Conservation (phyloP, 2,113 vertebrate species). For the Pholis gunnellus region DNA sequence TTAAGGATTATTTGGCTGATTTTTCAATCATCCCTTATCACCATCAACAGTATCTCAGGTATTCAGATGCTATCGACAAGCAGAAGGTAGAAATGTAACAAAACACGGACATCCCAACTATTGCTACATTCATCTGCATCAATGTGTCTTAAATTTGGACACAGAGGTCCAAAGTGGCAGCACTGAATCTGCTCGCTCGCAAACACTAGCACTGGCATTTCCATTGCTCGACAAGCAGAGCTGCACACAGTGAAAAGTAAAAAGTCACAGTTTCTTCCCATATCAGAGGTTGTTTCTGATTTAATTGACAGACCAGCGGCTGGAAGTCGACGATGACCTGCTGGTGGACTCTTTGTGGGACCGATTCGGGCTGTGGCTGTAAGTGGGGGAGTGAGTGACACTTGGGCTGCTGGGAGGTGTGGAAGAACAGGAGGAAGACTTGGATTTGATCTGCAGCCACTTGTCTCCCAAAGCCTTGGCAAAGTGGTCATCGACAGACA, state of each 20-base stretch:
- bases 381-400: conserved; percentile 76
- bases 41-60: conserved; percentile 53
- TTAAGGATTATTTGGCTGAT: conserved; percentile 70
- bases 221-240: conserved; percentile 45
- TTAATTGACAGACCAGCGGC: conserved; percentile 79
- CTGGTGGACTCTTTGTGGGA: conserved; percentile 69
- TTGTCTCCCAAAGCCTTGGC: conserved; percentile 87
- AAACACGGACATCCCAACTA: conserved; percentile 31
- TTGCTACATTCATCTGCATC: conserved; percentile 66
- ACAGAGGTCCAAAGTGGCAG: conserved; percentile 28
- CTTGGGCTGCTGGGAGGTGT: conserved; percentile 81
- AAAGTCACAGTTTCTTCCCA: conserved; percentile 61
- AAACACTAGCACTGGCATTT: conserved; percentile 26
- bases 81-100: conserved; percentile 63
- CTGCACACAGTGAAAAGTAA: conserved; percentile 60
- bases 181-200: conserved; percentile 40
- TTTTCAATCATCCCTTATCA: conserved; percentile 53
- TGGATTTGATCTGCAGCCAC: conserved; percentile 84
- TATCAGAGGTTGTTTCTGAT: conserved; percentile 1
- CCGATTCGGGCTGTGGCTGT: conserved; percentile 70
- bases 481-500: conserved; percentile 88
- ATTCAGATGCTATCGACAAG: conserved; percentile 60
- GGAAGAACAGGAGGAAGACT: conserved; percentile 82
- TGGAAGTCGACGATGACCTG: conserved; percentile 62
- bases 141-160: conserved; percentile 29